Evolutionary conservation across 2,888 invertebrate genomes (phyloP), one percentile per base, ranked within the genome.

Genomic region (Ormia ochracea): DNA sequence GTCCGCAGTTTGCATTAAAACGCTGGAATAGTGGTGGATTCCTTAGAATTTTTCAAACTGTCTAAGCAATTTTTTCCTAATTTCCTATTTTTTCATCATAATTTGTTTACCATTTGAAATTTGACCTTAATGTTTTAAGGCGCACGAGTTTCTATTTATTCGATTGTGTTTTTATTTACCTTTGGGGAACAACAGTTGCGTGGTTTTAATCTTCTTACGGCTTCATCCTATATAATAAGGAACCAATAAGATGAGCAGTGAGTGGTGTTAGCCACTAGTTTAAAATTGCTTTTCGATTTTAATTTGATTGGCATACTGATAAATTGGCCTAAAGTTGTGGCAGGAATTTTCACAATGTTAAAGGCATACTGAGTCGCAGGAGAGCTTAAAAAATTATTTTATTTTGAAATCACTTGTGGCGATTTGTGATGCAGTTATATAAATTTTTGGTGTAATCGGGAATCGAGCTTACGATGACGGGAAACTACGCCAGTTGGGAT

Each of bases 201-300:
- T 17, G 36, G 1, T 17, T 79, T 66, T 79, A 79, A 79, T 79
- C 70, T 79, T 54, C 70, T 76, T 72, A 79, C 33, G 48, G 69
- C 33, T 69, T 69, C 48, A 0, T 5, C 6, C 19, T 3, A 23
- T 10, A 23, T 4, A 48, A 14, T n/a, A 21, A 14, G 23, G n/a
- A 48, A 23, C 36, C 33, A 26, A n/a, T 38, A 26, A 31, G 19
- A 31, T n/a, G 21, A n/a, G n/a, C 6, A 1, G 9, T 21, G 19
- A 12, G 21, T 19, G n/a, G 7, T n/a, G 1, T 5, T 21, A 6
- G 23, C 2, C 19, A 43, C 12, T 48, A 5, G 48, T 12, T 41
- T 6, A 19, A 43, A 43, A 43, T 43, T 1, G 19, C 19, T 38
- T 26, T 38, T 4, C 9, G 33, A 9, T 38, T n/a, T 10, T 9